Conservation (phyloP, 2,113 vertebrate species). For the Catharus minimus region DNA sequence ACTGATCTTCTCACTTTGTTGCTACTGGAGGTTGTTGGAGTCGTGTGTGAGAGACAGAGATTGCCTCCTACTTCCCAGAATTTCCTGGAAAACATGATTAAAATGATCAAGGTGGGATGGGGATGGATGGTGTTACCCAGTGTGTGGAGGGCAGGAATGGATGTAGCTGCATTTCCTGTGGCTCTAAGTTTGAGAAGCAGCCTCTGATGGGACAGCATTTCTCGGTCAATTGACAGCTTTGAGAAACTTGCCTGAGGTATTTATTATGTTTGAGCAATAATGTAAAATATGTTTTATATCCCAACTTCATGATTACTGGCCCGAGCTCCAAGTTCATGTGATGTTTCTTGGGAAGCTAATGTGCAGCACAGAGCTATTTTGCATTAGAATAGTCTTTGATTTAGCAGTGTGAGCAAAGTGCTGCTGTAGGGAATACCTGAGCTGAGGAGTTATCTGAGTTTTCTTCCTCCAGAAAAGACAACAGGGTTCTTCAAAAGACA, state of each 20-base stretch:
- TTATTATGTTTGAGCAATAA: constrained; percentile 45
- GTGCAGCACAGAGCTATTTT: constrained; percentile 1
- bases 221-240: constrained; percentile 4
- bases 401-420: neutral
- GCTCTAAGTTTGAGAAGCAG: neutral
- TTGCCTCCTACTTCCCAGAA: neutral
- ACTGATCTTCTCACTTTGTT: neutral
- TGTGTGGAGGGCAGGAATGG: neutral
- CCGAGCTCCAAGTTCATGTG: neutral
- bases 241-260: constrained; percentile 16
- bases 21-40: neutral
- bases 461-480: neutral
- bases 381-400: constrained; percentile 22
- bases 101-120: neutral
- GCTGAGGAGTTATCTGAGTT: neutral
- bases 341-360: constrained; percentile 20
- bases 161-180: neutral
- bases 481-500: neutral
- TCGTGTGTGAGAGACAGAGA: neutral
- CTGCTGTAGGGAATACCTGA: constrained; percentile 6
- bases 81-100: neutral
- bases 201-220: neutral
- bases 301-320: neutral
- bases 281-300: constrained; percentile 24
- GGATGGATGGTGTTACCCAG: neutral